Evolutionary conservation across 2,113 vertebrate genomes (phyloP).

Genomic region (Hippocampus guttulatus): DNA sequence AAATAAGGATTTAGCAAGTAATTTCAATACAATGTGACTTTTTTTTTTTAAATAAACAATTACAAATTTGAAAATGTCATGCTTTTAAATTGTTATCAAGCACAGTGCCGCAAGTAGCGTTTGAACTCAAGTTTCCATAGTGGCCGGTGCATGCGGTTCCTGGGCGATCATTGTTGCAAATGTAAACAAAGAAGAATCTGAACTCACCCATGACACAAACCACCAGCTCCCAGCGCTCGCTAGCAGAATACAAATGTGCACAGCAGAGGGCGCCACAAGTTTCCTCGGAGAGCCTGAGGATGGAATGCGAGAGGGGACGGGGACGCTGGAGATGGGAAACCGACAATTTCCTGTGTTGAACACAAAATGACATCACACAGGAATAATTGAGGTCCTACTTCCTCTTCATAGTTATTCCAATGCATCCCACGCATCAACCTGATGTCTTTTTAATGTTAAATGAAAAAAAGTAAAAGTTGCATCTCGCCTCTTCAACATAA

Average conservation of each 20-base stretch:
- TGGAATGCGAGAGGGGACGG: slow-evolving; percentile 26
- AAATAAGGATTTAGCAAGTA: no score
- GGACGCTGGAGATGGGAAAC: slow-evolving; percentile 5
- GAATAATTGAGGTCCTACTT: neutral
- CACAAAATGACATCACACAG: neutral
- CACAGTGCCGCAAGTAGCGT: neutral
- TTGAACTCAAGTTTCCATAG: neutral
- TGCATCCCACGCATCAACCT: neutral
- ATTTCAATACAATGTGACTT: no score
- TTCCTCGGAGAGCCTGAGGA: slow-evolving; percentile 2
- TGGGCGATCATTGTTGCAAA: neutral
- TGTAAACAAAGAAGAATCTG: neutral
- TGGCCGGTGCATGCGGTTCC: neutral
- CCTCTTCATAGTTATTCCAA: neutral
- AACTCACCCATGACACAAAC: neutral
- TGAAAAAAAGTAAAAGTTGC: no score
- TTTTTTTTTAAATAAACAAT: no score
- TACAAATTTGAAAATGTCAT: neutral
- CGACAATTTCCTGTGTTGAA: neutral
- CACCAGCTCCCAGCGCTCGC: neutral
- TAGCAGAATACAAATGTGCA: neutral
- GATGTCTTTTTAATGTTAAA: neutral
- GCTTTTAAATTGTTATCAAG: neutral
- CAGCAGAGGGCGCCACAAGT: slow-evolving; percentile 53
- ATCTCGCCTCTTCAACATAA: no score